Conservation (phyloP, 2,113 vertebrate species). For the Gambusia affinis region DNA sequence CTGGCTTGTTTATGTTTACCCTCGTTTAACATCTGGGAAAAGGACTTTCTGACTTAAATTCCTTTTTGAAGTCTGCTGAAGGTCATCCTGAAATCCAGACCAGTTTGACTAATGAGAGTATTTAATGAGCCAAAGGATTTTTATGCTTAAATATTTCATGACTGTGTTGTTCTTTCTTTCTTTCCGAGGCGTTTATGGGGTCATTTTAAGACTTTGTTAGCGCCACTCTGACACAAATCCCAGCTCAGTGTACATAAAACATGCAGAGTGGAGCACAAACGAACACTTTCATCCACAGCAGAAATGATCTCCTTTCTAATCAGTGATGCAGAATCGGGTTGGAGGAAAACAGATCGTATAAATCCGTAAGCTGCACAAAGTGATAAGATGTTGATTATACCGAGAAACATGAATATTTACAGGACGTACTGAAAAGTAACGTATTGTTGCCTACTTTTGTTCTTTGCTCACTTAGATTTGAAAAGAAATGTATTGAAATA, state of each 20-base stretch:
- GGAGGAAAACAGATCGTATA: not conserved
- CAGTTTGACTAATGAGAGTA: constrained; percentile 21
- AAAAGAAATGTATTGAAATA: no score
- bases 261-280: not conserved
- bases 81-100: constrained; percentile 17
- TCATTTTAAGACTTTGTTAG: constrained; percentile 45
- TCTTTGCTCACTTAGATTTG: not conserved
- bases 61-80: constrained; percentile 6
- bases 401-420: not conserved
- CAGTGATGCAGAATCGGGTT: constrained; percentile 1
- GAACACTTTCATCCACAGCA: not conserved
- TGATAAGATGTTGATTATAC: not conserved
- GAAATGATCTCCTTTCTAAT: not conserved
- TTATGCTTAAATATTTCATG: constrained; percentile 53
- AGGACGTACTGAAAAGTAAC: not conserved
- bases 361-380: constrained; percentile 6
- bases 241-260: constrained; percentile 15
- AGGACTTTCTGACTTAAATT: constrained; percentile 16
- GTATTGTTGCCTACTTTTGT: not conserved
- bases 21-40: constrained; percentile 24
- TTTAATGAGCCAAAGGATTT: constrained; percentile 43
- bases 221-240: constrained; percentile 47
- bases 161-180: constrained; percentile 30
- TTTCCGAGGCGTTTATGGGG: constrained; percentile 24
- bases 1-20: constrained; percentile 37